Evolutionary conservation across 2,888 invertebrate genomes (phyloP).

Genomic region (Mystacides longicornis): DNA sequence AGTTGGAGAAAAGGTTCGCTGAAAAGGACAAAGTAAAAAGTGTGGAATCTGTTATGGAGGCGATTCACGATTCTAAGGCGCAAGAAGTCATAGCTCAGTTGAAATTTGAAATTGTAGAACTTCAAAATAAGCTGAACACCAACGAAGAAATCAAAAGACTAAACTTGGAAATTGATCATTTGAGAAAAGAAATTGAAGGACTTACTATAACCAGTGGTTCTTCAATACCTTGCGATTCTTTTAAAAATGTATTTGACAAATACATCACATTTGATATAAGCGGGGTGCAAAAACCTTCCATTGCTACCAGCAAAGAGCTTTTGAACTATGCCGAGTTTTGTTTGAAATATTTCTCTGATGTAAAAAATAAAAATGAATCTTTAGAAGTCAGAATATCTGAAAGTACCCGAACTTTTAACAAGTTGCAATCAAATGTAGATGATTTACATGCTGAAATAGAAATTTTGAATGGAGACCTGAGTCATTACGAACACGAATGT

Average conservation of each 20-base stretch:
- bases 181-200: constrained; percentile 21
- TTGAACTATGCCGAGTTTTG: constrained; percentile 27
- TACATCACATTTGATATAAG: constrained; percentile 46
- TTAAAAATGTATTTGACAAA: constrained; percentile 30
- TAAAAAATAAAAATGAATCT: constrained; percentile 51
- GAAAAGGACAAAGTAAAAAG: constrained; percentile 11
- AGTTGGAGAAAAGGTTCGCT: constrained; percentile 18
- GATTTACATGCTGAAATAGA: constrained; percentile 47
- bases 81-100: constrained; percentile 40
- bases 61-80: constrained; percentile 16
- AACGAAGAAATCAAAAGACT: constrained; percentile 25
- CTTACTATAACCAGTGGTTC: constrained; percentile 4
- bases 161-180: constrained; percentile 23
- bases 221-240: constrained; percentile 3
- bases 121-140: constrained; percentile 36
- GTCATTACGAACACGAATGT: constrained; percentile 53
- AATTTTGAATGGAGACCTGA: constrained; percentile 42
- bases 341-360: constrained; percentile 50
- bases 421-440: constrained; percentile 50
- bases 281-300: constrained; percentile 30
- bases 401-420: constrained; percentile 46
- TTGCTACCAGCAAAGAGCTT: constrained; percentile 14
- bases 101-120: constrained; percentile 42
- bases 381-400: constrained; percentile 52
- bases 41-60: not conserved